These are phyloP conservation scores for Orchesellides sinensis DNA, from an alignment of 2,888 invertebrate genomes.

Conservation along the genomic window DNA sequence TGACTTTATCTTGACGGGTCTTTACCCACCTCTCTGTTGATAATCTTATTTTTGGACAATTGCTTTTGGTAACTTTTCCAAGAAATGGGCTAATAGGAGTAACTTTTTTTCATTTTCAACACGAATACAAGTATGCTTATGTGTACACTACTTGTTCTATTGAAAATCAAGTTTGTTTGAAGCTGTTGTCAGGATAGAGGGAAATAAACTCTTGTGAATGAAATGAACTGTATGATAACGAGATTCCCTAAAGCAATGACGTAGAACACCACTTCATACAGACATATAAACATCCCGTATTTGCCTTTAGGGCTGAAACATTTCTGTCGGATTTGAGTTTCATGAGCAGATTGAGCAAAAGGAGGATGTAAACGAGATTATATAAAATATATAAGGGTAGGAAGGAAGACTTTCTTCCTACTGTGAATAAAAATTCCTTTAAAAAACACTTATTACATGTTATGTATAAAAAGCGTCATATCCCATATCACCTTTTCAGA, in stretches of 20 bases:
- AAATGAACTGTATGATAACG: constrained; percentile 49
- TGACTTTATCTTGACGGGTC: no score
- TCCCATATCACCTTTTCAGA: no score
- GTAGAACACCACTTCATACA: constrained; percentile 19
- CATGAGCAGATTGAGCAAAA: constrained; percentile 24
- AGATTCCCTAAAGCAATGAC: constrained; percentile 41
- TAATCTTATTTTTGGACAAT: no score
- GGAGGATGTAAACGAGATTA: background rate
- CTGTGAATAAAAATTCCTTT: background rate
- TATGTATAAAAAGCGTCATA: no score
- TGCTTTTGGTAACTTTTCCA: no score
- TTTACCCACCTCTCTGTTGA: no score
- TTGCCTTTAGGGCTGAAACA: background rate
- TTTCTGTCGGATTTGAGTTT: constrained; percentile 27
- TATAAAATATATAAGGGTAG: no score
- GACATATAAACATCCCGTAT: background rate
- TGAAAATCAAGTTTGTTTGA: constrained; percentile 37
- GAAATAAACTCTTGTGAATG: constrained; percentile 49
- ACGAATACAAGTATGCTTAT: no score
- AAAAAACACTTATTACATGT: no score
- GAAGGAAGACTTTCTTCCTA: background rate
- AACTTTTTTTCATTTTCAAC: background rate
- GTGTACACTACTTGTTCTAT: constrained; percentile 5
- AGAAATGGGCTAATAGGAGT: no score
- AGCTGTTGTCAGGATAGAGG: constrained; percentile 16